Base-by-base conservation (phyloP, 53 echinoderm and acorn worm species). In the Holothuria scabra region DNA sequence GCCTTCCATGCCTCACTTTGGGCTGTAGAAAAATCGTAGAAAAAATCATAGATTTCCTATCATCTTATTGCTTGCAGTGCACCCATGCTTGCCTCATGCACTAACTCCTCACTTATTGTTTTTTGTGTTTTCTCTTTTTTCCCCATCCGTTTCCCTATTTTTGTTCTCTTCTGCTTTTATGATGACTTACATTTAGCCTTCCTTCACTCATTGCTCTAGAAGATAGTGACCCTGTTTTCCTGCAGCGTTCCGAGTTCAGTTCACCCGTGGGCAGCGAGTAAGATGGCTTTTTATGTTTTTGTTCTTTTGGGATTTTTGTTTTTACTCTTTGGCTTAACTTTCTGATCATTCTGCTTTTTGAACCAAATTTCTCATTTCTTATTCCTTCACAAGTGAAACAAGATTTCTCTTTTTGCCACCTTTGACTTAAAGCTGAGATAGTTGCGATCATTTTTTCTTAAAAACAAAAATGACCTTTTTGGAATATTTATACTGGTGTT, bases 121-220 rank as follows among this genome's bases (percentile, higher is more conserved):
- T 76, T 69, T 28, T 46, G 56, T 38, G 41, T 82, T 65, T 76
- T 83, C 66, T 35, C 55, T 69, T 72, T 26, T 61, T 61, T 59
- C 33, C 48, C 76, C 71, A 56, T 34, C 71, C 60, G 46, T 85
- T 60, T 63, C 82, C 80, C 80, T 34, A 56, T 86, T 84, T 68
- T 87, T 83, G 55, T 80, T 56, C 22, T 66, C 25, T 66, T 80
- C 66, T 87, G 44, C 86, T 89, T 74, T 91, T 82, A 52, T 76
- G 68, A 57, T 81, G 41, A 58, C 49, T 86, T 86, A 58, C 66
- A 85, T 88, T 83, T 92, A 92, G 94, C 97, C 89, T 97, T 90
- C 88, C 88, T 94, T 94, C 97, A 82, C 94, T 90, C 97, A 94
- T 90, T 80, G 89, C 88, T 97, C 82, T 97, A 97, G 97, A 97